A percentile compares a stretch with the other conserved stretches of the same genome.
phyloP scores from a whole-genome alignment of 2,888 invertebrate species.

The Philereme vetulata region DNA sequence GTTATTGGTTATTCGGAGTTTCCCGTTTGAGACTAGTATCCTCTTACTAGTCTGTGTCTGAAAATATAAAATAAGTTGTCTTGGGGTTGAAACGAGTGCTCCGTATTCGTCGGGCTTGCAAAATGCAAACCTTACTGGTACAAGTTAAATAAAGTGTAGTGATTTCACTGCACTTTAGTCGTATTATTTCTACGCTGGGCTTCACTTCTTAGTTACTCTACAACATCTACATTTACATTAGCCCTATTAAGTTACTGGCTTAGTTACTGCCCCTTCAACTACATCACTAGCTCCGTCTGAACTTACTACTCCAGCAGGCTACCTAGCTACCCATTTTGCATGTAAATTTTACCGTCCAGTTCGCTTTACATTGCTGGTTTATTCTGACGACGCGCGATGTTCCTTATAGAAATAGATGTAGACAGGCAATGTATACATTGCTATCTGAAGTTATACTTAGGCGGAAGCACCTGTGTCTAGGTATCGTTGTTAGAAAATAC shows the following conservation, averaged over 20 bases:
- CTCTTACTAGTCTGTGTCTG: too few species aligned
- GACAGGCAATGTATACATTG: slow-evolving; percentile 39
- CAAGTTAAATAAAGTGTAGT: too few species aligned
- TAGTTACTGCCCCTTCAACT: slow-evolving; percentile 2
- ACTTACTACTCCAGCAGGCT: slow-evolving; percentile 20
- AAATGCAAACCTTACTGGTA: too few species aligned
- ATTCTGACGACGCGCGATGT: slow-evolving; percentile 25
- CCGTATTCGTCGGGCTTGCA: too few species aligned
- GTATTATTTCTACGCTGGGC: too few species aligned
- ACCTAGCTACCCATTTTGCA: slow-evolving; percentile 42
- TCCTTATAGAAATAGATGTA: slow-evolving; percentile 29
- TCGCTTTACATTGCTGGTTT: slow-evolving; percentile 39
- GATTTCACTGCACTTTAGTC: too few species aligned
- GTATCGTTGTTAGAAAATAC: slow-evolving; percentile 18
- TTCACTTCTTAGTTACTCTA: too few species aligned
- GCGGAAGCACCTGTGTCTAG: slow-evolving; percentile 24
- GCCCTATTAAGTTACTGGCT: not conserved
- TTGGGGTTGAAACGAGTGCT: too few species aligned
- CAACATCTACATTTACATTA: too few species aligned
- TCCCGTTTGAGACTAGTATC: too few species aligned
- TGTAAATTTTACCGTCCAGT: slow-evolving; percentile 48
- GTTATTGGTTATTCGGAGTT: too few species aligned
- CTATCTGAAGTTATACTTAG: slow-evolving; percentile 29
- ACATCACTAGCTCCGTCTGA: slow-evolving; percentile 15
- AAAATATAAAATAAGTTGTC: too few species aligned